Conservation (phyloP, 2,888 invertebrate genomes). For the Zonitis immaculata region DNA sequence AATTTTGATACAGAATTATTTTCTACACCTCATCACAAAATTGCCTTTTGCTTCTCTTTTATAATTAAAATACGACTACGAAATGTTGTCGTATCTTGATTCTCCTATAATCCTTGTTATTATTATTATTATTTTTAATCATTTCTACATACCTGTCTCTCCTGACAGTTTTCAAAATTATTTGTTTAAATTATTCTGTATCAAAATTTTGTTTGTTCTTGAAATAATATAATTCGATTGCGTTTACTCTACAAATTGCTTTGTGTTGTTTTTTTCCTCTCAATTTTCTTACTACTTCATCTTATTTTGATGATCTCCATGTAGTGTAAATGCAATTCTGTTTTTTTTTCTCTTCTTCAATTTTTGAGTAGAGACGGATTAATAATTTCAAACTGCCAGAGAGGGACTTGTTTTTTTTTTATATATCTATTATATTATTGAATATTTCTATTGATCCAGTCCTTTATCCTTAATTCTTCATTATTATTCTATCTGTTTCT, state of each 20-base stretch:
- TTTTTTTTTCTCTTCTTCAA: too few relatives aligned
- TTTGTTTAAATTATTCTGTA: background rate
- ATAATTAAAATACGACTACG: too few relatives aligned
- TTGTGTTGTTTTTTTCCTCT: background rate
- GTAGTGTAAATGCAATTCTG: background rate
- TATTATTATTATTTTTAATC: background rate
- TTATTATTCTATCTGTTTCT: too few relatives aligned
- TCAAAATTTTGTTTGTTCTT: background rate
- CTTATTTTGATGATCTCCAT: too few relatives aligned
- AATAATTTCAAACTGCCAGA: background rate
- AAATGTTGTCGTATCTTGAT: too few relatives aligned
- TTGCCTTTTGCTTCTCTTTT: too few relatives aligned
- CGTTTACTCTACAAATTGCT: background rate
- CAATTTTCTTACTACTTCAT: too few relatives aligned
- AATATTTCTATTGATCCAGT: background rate
- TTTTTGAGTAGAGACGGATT: background rate
- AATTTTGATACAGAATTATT: background rate
- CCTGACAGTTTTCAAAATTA: background rate
- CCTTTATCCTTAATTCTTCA: background rate
- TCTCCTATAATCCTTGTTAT: too few relatives aligned
- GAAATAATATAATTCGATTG: background rate
- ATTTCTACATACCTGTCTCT: background rate
- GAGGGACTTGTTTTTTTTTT: constrained; percentile 1
- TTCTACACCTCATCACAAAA: background rate
- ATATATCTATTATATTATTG: background rate